Conservation (phyloP, 2,888 invertebrate genomes). For the Choreutis nemorana region DNA sequence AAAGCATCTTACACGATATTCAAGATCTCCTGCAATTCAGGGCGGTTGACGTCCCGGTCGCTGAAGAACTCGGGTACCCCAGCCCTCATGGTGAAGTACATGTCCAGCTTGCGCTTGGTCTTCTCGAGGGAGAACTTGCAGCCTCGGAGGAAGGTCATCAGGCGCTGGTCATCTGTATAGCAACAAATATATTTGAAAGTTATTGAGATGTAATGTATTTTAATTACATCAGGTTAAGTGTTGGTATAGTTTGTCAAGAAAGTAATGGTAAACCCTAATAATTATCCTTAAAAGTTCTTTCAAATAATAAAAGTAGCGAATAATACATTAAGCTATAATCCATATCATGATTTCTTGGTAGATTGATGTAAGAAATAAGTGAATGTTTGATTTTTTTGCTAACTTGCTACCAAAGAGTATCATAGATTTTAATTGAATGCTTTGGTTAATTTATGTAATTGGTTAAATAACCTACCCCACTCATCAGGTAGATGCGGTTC, state of each 20-base stretch:
- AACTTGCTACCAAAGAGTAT: background rate
- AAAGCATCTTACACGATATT: slow-evolving; percentile 70
- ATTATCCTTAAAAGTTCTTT: too few species aligned
- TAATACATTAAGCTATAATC: too few species aligned
- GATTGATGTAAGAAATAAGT: background rate
- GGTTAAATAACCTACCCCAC: slow-evolving; percentile 37
- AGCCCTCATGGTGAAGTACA: slow-evolving; percentile 87
- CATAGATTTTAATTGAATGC: background rate
- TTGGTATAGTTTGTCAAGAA: too few species aligned
- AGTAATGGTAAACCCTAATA: too few species aligned
- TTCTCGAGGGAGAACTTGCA: slow-evolving; percentile 89
- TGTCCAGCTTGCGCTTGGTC: slow-evolving; percentile 84
- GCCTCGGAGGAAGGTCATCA: slow-evolving; percentile 84
- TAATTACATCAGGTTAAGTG: too few species aligned
- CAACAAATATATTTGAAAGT: slow-evolving; percentile 1
- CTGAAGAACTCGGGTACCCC: slow-evolving; percentile 85
- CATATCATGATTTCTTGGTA: too few species aligned
- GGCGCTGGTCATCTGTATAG: slow-evolving; percentile 73
- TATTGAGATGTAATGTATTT: background rate
- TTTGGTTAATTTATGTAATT: background rate
- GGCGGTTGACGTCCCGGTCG: slow-evolving; percentile 76
- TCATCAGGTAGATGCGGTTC: slow-evolving; percentile 72
- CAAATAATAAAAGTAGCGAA: too few species aligned
- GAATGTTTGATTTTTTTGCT: background rate
- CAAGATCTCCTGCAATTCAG: slow-evolving; percentile 75